phyloP scores from a whole-genome alignment of 2,888 invertebrate genomes.

The Amblyteles armatorius region DNA sequence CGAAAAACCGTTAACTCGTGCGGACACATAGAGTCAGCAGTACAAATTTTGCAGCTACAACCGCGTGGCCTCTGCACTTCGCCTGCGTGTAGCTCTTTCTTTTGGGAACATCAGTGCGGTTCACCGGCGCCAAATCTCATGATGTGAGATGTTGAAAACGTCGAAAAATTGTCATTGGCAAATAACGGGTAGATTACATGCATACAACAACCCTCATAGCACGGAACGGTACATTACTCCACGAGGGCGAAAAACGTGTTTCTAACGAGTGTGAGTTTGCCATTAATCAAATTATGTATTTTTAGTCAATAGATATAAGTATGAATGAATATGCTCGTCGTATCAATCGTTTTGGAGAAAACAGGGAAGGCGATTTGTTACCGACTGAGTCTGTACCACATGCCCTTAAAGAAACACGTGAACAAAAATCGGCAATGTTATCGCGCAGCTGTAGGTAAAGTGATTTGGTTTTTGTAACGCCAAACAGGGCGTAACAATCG shows the following conservation, averaged over 20 bases:
- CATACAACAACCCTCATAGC: too few species aligned
- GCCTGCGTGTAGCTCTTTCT: slow-evolving; percentile 7
- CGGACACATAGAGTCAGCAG: not conserved
- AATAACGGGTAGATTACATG: too few species aligned
- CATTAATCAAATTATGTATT: too few species aligned
- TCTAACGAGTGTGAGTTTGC: too few species aligned
- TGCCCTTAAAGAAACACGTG: not conserved
- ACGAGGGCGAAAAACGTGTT: too few species aligned
- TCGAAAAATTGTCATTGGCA: too few species aligned
- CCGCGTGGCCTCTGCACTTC: slow-evolving; percentile 16
- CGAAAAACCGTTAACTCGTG: slow-evolving; percentile 60
- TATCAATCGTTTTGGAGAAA: too few species aligned
- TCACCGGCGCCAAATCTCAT: not conserved
- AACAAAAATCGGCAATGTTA: slow-evolving; percentile 3
- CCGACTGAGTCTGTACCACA: too few species aligned
- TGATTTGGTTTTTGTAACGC: slow-evolving; percentile 38
- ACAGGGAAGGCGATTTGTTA: too few species aligned
- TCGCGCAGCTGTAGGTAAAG: not conserved
- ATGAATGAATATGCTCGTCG: too few species aligned
- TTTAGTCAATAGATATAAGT: too few species aligned
- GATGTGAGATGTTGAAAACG: not conserved
- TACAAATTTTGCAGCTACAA: not conserved
- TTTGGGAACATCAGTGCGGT: not conserved
- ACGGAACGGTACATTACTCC: too few species aligned
- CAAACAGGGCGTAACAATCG: slow-evolving; percentile 20